Evolutionary conservation across 2,113 vertebrate species (phyloP).

Genomic region (Sialia sialis): DNA sequence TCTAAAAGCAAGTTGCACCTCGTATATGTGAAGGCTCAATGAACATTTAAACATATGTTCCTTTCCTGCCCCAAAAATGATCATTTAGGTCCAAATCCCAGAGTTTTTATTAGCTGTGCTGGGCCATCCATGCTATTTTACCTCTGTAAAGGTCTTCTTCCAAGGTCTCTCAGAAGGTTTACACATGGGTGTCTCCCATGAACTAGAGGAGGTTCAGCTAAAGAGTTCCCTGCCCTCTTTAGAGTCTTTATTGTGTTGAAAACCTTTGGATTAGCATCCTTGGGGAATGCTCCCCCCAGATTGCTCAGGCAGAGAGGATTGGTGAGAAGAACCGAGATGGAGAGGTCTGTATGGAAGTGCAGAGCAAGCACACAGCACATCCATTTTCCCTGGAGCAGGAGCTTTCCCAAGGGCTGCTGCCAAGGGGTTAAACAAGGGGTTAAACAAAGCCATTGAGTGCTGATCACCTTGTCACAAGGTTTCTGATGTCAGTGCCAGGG

Average conservation of each 20-base stretch:
- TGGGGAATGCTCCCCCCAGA: neutral
- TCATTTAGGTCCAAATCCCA: neutral
- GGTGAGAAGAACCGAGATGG: neutral
- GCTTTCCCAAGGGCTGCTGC: neutral
- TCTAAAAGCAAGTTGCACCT: neutral
- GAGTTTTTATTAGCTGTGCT: neutral
- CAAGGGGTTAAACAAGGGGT: neutral
- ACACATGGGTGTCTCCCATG: neutral
- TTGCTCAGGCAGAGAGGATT: accelerated
- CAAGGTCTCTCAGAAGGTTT: accelerated
- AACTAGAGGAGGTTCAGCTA: neutral
- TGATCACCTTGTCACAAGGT: neutral
- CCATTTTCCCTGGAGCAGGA: neutral
- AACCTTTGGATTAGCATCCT: neutral
- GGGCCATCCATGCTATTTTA: neutral
- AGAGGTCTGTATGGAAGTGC: neutral
- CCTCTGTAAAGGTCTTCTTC: neutral
- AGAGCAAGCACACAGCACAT: neutral
- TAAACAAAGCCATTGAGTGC: neutral
- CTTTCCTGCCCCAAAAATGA: neutral
- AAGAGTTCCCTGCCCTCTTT: neutral
- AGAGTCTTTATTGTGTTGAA: neutral
- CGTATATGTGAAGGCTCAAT: neutral
- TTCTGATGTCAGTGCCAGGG: neutral
- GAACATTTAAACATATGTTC: neutral